Evolutionary conservation across 2,888 invertebrate genomes (phyloP).

Genomic region (Tanaodytes sp.): DNA sequence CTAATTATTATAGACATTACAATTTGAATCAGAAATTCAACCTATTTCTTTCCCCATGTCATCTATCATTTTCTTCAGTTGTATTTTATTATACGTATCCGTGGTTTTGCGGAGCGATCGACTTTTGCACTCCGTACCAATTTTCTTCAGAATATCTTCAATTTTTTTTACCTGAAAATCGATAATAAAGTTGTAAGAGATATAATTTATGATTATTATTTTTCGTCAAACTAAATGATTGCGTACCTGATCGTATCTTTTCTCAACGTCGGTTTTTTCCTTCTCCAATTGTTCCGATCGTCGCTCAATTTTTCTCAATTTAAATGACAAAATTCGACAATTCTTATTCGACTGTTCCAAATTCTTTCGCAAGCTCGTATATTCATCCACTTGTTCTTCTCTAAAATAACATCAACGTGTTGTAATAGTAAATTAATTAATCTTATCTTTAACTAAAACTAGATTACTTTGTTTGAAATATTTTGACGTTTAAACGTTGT

Average conservation of each 20-base stretch:
- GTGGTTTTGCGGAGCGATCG: conserved; percentile 83
- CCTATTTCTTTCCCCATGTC: conserved; percentile 91
- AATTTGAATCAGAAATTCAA: conserved; percentile 57
- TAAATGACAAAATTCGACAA: conserved; percentile 97
- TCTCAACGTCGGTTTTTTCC: conserved; percentile 85
- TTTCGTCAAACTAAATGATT: too few species aligned
- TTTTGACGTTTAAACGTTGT: neutral
- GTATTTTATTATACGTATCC: conserved; percentile 81
- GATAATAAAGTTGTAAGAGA: too few species aligned
- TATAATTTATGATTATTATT: too few species aligned
- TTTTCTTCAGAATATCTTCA: conserved; percentile 78
- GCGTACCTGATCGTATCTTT: conserved; percentile 77
- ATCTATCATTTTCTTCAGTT: conserved; percentile 87
- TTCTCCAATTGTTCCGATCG: conserved; percentile 88
- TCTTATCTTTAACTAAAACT: too few species aligned
- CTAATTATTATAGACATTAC: too few species aligned
- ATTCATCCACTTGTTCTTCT: conserved; percentile 98
- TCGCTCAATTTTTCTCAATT: conserved; percentile 95
- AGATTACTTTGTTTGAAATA: neutral
- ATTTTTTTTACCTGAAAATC: conserved; percentile 74
- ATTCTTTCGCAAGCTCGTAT: conserved; percentile 93
- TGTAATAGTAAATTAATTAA: too few species aligned
- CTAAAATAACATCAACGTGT: conserved; percentile 73
- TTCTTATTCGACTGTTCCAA: conserved; percentile 98
- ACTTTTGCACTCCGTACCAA: conserved; percentile 80